phyloP scores from a whole-genome alignment of 2,113 vertebrate species.

The Limnothrissa miodon region DNA sequence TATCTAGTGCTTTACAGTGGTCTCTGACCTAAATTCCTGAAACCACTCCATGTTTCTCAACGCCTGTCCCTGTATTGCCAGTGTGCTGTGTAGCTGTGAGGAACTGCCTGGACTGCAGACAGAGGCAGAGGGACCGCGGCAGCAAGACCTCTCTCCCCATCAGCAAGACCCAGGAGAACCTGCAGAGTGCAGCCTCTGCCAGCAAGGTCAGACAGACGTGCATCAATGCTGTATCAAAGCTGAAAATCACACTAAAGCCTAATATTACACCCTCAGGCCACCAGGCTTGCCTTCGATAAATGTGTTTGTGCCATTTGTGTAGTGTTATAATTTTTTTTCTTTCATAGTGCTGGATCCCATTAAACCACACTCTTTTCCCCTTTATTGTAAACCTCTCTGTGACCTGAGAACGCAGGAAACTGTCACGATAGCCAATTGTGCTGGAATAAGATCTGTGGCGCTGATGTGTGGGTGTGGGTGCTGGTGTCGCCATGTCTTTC shows the following conservation, averaged over 20 bases:
- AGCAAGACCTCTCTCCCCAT: constrained; percentile 81
- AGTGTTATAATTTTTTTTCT: too few relatives aligned
- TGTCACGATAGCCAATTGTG: background rate
- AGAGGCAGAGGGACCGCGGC: constrained; percentile 90
- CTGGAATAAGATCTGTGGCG: background rate
- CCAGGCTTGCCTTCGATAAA: background rate
- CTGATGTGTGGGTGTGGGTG: background rate
- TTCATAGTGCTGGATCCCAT: background rate
- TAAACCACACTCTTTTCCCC: background rate
- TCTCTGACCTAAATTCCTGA: background rate
- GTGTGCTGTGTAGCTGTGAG: constrained; percentile 97
- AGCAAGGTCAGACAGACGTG: constrained; percentile 78
- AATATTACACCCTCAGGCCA: background rate
- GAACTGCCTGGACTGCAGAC: constrained; percentile 95
- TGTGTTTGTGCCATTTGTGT: background rate
- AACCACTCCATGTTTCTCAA: background rate
- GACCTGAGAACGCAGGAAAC: too few relatives aligned
- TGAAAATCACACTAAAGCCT: background rate
- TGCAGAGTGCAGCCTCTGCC: constrained; percentile 75
- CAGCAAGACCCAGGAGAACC: constrained; percentile 86
- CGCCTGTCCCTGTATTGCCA: constrained; percentile 54
- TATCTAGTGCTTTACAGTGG: background rate
- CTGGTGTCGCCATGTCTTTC: constrained; percentile 23
- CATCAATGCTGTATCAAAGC: constrained; percentile 6
- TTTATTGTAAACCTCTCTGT: too few relatives aligned